Evolutionary conservation across 2,113 vertebrate species (phyloP), one percentile per base, ranked within the genome.

Genomic region (Bubo scandiacus): DNA sequence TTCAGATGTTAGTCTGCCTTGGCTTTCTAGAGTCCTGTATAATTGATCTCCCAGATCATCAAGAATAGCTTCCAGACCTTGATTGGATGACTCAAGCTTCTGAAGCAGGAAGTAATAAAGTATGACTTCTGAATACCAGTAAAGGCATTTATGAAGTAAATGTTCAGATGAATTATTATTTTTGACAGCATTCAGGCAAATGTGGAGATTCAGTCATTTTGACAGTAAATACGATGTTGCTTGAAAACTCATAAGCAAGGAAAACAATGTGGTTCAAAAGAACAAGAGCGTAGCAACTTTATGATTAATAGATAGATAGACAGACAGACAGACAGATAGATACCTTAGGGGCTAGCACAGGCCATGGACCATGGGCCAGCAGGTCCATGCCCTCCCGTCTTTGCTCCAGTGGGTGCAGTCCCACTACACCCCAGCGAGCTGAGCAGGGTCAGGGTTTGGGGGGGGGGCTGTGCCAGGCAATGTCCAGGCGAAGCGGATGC

Each of bases 381-480:
- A 73, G 22, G 7, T 73, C 38, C 38, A 42, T 18, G 25, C 5
- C 13, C 30, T 63, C 29, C 29, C 19, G 9, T 40, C 20, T 52
- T 66, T 73, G 19, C 11, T 10, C 9, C 0, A 2, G 45, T 61
- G 29, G n/a, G 15, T 14, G 49, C 17, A 55, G 45, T 32, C 30
- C n/a, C 47, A 75, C 14, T 36, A 36, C 1, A 1, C 1, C 12
- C 32, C 62, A 70, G 18, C 15, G 15, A 68, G n/a, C 55, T 62
- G 22, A 74, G 5, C 0, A 1, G 21, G 21, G 3, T 23, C 15
- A 11, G 25, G 12, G 12, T 9, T 11, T 3, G 1, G 32, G 15
- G 6, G 15, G 4, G 15, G 42, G 36, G 42, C 9, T 5, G 3
- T 17, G 26, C 23, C 61, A 68, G 15, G 14, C 0, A 1, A 43